Evolutionary conservation across 2,797 vertebrate genomes (phyloP), one percentile per base, ranked within the genome.

Genomic region (Neostethus bicornis): DNA sequence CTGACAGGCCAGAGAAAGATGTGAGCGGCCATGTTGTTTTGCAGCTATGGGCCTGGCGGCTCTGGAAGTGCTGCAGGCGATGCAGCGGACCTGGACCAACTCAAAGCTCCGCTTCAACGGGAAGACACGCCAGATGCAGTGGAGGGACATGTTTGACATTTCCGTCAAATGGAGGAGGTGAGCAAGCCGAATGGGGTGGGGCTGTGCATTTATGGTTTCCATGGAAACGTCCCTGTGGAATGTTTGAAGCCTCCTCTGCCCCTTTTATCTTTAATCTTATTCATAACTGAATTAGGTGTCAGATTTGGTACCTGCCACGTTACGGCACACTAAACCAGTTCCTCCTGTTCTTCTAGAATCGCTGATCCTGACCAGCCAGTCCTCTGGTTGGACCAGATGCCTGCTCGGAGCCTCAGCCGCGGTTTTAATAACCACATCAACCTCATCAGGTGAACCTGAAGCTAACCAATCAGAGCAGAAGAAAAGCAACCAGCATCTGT

Each of bases 381-480:
- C 24, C 87, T 99, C 56, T 99, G 97, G 97, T 87, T 99, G 63
- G 97, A 98, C 77, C 96, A 98, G 87, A 98, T 99, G 96, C 96
- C 96, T 32, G 93, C 94, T 34, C 90, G 91, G 68, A 98, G 96
- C 54, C 94, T 98, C 26, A 97, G 95, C 75, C 92, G 96, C 82
- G 96, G 97, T 51, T 98, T 98, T 77, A 98, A 98, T 90, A 98
- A 98, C 75, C 97, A 98, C 76, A 98, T 99, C 85, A 98, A 98
- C 61, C 90, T 99, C 54, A 98, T 99, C 89, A 95, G 97, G 96
- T 98, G 90, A 47, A 10, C 12, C 16, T 0, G 0, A 9, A 7
- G 13, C 23, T 9, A 0, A 3, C 4, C 31, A 10, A 5, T 5
- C 31, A 0, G n/a, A 4, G n/a, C 55, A 10, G 0, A 19, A 42